Evolutionary conservation across 2,113 vertebrate species (phyloP).

Genomic region (Monopterus albus): DNA sequence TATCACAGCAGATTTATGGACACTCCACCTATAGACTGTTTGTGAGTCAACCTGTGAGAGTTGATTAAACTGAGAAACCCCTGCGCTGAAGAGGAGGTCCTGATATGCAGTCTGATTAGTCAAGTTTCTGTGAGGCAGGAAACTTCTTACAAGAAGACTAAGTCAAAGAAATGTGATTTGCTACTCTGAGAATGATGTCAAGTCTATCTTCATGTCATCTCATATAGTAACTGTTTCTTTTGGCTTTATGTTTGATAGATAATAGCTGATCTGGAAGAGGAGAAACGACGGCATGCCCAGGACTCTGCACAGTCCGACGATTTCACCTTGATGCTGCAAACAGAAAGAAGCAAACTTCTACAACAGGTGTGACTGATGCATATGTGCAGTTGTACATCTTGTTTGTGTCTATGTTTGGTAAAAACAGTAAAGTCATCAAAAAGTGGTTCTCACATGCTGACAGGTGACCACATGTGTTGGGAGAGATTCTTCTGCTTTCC

Average conservation of each 20-base stretch:
- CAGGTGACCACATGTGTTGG: constrained; percentile 18
- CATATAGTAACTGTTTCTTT: constrained; percentile 1
- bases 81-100: background rate
- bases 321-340: constrained; percentile 93
- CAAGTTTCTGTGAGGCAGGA: no score
- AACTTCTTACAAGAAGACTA: no score
- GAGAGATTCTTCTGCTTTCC: constrained; percentile 3
- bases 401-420: background rate
- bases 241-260: constrained; percentile 80
- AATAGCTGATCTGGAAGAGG: constrained; percentile 94
- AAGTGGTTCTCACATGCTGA: constrained; percentile 24
- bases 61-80: background rate
- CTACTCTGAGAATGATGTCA: background rate
- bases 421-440: background rate
- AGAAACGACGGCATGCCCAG: constrained; percentile 87
- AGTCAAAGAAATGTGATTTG: background rate
- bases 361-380: constrained; percentile 86
- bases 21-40: background rate
- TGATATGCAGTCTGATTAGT: background rate
- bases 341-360: constrained; percentile 90
- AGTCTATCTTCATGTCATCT: background rate
- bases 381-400: background rate
- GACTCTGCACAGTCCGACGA: constrained; percentile 91
- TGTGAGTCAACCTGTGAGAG: background rate
- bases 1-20: constrained; percentile 12